Evolutionary conservation across 2,888 invertebrate species (phyloP), one percentile per base, ranked within the genome.

Genomic region (Homarus gammarus): DNA sequence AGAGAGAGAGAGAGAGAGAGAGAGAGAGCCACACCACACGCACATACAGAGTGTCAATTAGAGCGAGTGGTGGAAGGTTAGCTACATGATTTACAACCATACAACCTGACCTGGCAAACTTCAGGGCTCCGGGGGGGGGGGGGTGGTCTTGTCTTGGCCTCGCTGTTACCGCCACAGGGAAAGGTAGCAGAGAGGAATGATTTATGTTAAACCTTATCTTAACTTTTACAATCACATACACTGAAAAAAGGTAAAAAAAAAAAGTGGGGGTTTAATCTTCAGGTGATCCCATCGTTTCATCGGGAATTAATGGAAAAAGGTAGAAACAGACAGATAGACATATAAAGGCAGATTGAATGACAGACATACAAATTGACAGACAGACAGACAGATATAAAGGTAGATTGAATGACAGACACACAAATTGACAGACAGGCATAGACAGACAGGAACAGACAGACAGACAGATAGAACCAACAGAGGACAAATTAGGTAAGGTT

Each of bases 71-170:
- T 36, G 84, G 84, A 44, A 84, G 77, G 75, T 44, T 77, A 31
- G 75, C 84, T 49, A 73, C 77, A 84, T 84, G 84, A 84, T 84
- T 84, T 84, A 84, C 84, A 68, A 44, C 84, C 77, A 38, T 84
- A 84, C 84, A 84, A 84, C 84, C 84, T 84, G 84, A 84, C 84
- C 84, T 84, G 84, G 84, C 84, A 84, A 84, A 77, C 84, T 84
- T 84, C 84, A 84, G 56, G 51, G 36, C 70, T 70, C 49, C 56
- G 36, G 68, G 72, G 82, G 44, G 84, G 73, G 38, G 75, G 36
- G 12, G 27, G 12, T 31, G 33, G 38, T 44, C 75, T 40, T 2
- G 2, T 44, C 22, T 22, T 22, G 27, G 44, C 8, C 15, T n/a
- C 12, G 27, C n/a, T n/a, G n/a, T n/a, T n/a, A n/a, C n/a, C n/a